Evolutionary conservation across 1,140 invertebrate genomes (phyloP), one percentile per base, ranked within the genome.

Genomic region (Pteromalus puparum): DNA sequence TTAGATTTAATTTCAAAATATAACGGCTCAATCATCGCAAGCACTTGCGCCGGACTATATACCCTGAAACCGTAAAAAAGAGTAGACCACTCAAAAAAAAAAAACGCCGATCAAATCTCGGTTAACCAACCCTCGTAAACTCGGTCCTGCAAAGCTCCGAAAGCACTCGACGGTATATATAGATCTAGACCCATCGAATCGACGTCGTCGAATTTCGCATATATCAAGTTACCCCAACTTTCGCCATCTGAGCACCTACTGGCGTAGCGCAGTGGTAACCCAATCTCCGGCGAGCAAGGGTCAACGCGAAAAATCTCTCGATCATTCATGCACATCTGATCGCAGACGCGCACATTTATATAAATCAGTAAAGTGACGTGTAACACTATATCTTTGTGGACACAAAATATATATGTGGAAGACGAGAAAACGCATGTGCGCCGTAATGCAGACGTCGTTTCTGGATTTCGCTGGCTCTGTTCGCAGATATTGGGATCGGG

Each of bases 401-500:
- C 4, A 34, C 30, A 34, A 34, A 4, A 6, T 34, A 34, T 34
- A 34, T 0, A 2, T 34, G 30, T 6, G 4, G 21, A n/a, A 61
- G 21, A n/a, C 18, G 18, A 13, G 21, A 61, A 61, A 61, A n/a
- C 53, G 6, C 53, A n/a, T 21, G 53, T 21, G 18, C 53, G 53
- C 21, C 5, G 21, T 18, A 61, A 61, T 48, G 46, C 13, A 61
- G 18, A 6, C 21, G n/a, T 78, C 76, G 12, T 61, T 65, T 65
- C 42, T 61, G 18, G 61, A 78, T 78, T 65, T 34, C 12, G 24
- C 15, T n/a, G 68, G 15, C 2, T 77, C 7, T 77, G 46, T 48
- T 38, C 76, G 10, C 78, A 91, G 91, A 91, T 87, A 88, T 89
- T 84, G 88, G 89, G 82, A 88, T 89, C 84, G 88, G 88, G 74